phyloP scores from a whole-genome alignment of 2,113 vertebrate genomes.

The Amblyopsis rosae region DNA sequence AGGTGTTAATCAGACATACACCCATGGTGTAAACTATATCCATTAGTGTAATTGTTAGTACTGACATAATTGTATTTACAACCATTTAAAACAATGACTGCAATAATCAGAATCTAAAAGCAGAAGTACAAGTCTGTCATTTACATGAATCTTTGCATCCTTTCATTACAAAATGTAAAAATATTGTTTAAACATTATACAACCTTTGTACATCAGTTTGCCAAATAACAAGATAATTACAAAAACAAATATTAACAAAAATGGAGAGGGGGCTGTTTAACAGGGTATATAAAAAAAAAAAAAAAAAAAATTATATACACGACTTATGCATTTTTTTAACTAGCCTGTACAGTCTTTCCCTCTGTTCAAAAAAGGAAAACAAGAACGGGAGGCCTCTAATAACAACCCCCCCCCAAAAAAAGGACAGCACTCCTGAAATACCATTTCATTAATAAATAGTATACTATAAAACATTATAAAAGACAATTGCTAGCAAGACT shows the following conservation, averaged over 20 bases:
- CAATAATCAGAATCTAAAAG: conserved; percentile 61
- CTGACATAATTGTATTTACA: conserved; percentile 68
- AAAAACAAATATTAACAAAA: conserved; percentile 42
- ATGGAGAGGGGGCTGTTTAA: conserved; percentile 7
- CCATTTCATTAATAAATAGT: conserved; percentile 77
- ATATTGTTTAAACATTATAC: conserved; percentile 69
- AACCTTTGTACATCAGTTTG: conserved; percentile 61
- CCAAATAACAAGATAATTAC: conserved; percentile 46
- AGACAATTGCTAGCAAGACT: conserved; percentile 61
- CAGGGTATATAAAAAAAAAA: conserved; percentile 33
- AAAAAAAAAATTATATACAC: conserved; percentile 42
- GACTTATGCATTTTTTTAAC: conserved; percentile 59
- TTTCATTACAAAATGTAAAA: conserved; percentile 67
- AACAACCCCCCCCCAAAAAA: conserved; percentile 27
- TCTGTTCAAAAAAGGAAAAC: conserved; percentile 24
- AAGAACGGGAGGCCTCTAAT: conserved; percentile 4
- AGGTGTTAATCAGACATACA: background rate
- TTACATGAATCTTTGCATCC: conserved; percentile 45
- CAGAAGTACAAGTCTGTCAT: conserved; percentile 53
- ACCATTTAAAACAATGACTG: conserved; percentile 88
- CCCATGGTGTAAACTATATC: too few species aligned
- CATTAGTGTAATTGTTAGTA: conserved; percentile 58
- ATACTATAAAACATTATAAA: conserved; percentile 73
- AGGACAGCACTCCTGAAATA: conserved; percentile 32
- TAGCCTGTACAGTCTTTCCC: conserved; percentile 49